Conservation (phyloP, 2,888 invertebrate genomes). For the Drosophila pseudotalamancana region DNA sequence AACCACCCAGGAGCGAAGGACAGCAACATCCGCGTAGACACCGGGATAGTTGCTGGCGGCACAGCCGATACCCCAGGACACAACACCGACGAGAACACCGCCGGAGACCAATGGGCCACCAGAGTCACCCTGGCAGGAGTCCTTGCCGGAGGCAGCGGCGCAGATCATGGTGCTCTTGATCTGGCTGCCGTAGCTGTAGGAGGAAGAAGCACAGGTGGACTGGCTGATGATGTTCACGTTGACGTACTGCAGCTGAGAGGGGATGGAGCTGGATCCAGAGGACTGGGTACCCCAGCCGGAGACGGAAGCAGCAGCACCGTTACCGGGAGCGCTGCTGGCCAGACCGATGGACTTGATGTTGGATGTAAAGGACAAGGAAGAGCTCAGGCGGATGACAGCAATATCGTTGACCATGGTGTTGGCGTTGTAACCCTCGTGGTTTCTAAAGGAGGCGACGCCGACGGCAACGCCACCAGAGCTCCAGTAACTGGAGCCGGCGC, state of each 20-base stretch:
- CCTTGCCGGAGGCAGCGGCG: constrained; percentile 54
- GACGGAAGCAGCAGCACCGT: constrained; percentile 59
- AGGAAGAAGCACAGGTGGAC: constrained; percentile 78
- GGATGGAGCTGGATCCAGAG: constrained; percentile 63
- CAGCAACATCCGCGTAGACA: constrained; percentile 60
- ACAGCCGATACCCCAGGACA: constrained; percentile 77
- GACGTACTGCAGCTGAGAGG: constrained; percentile 84
- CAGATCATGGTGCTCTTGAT: constrained; percentile 65
- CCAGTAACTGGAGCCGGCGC: constrained; percentile 85
- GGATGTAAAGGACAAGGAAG: constrained; percentile 83
- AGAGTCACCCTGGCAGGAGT: constrained; percentile 75
- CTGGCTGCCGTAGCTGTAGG: constrained; percentile 79
- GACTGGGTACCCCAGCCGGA: constrained; percentile 74
- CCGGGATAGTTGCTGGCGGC: constrained; percentile 61
- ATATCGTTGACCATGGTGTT: constrained; percentile 86
- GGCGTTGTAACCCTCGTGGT: constrained; percentile 85
- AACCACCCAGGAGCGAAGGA: constrained; percentile 49
- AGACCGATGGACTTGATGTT: constrained; percentile 84
- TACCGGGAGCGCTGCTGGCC: constrained; percentile 67
- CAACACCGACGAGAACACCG: constrained; percentile 65
- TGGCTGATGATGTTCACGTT: constrained; percentile 83
- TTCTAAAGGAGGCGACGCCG: constrained; percentile 47
- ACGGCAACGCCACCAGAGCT: constrained; percentile 61
- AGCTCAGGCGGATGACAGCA: constrained; percentile 85
- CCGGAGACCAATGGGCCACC: constrained; percentile 72